Evolutionary conservation across 1,140 invertebrate species (phyloP).

Genomic region (Saccostrea echinata): DNA sequence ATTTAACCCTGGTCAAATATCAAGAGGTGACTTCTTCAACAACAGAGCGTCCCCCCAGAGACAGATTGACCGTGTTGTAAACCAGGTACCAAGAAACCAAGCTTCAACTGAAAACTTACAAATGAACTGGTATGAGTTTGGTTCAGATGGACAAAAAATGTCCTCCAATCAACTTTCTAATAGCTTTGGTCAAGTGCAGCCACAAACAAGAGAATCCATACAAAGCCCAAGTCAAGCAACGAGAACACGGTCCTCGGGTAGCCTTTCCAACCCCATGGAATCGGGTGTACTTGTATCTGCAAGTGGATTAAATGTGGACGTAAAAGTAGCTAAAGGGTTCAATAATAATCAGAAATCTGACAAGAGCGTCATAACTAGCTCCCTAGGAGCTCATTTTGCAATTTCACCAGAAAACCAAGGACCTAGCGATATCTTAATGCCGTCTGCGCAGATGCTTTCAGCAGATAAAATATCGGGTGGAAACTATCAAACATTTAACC

Average conservation of each 20-base stretch:
- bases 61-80: background rate
- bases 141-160: background rate
- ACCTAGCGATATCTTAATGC: slow-evolving; percentile 5
- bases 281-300: slow-evolving; percentile 10
- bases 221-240: background rate
- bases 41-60: slow-evolving; percentile 2
- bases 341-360: background rate
- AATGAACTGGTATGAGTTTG: slow-evolving; percentile 25
- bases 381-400: slow-evolving; percentile 2
- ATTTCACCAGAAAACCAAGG: background rate
- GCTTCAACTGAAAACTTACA: slow-evolving; percentile 1
- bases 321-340: background rate
- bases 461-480: background rate
- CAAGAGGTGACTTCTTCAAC: background rate
- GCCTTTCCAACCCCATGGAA: background rate
- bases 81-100: background rate
- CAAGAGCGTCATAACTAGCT: background rate
- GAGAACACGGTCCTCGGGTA: background rate
- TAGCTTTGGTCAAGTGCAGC: background rate
- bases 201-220: background rate
- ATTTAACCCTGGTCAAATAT: background rate
- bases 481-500: slow-evolving; percentile 5
- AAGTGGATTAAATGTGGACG: background rate
- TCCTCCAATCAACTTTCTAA: background rate
- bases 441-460: background rate